Conservation (phyloP, 2,888 invertebrate genomes). For the Meliscaeva auricollis region DNA sequence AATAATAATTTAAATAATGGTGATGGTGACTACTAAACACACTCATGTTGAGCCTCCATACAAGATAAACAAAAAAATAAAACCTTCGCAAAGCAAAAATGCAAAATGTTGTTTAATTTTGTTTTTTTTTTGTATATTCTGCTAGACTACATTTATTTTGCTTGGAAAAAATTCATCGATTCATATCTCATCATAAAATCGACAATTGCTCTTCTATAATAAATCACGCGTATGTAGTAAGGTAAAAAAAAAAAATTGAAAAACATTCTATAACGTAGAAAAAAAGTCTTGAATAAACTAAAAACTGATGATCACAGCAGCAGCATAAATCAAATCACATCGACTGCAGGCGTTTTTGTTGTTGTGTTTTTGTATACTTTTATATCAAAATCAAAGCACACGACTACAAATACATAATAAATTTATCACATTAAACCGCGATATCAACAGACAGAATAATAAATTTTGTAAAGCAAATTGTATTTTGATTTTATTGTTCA, state of each 20-base stretch:
- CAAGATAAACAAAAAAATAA: too few species aligned
- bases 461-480: slow-evolving; percentile 17
- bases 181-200: too few species aligned
- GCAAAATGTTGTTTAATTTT: too few species aligned
- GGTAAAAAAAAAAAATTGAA: neutral
- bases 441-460: slow-evolving; percentile 26
- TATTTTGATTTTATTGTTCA: slow-evolving; percentile 33
- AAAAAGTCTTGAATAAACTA: slow-evolving; percentile 11
- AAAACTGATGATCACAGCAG: slow-evolving; percentile 3
- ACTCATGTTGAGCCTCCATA: too few species aligned
- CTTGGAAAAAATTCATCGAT: too few species aligned
- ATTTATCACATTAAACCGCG: slow-evolving; percentile 5
- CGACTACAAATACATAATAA: neutral
- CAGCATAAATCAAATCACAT: slow-evolving; percentile 13
- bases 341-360: neutral
- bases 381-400: slow-evolving; percentile 8
- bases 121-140: too few species aligned
- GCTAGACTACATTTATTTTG: too few species aligned
- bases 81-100: too few species aligned
- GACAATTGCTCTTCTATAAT: too few species aligned
- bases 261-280: neutral
- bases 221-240: too few species aligned
- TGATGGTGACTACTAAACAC: too few species aligned
- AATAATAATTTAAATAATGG: too few species aligned
- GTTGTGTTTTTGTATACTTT: neutral